Conservation (phyloP, 2,888 invertebrate species). For the Deilephila porcellus region DNA sequence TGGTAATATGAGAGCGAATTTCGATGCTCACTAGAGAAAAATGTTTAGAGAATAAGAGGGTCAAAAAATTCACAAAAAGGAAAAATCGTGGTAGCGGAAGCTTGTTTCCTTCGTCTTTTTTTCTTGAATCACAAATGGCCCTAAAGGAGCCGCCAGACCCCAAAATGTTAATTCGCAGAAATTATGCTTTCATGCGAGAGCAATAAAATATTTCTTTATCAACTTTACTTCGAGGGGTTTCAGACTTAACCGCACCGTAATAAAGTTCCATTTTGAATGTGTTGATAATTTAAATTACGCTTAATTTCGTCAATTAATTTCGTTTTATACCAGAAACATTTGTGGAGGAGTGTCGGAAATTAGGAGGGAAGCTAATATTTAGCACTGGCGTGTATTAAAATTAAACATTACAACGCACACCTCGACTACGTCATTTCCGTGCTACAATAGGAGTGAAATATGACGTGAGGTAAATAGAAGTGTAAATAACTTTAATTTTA, state of each 20-base stretch:
- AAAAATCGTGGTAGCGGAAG: not conserved
- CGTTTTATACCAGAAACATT: not conserved
- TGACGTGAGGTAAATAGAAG: too few relatives aligned
- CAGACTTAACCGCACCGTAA: not conserved
- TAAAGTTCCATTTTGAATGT: slow-evolving; percentile 4
- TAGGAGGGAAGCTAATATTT: slow-evolving; percentile 1
- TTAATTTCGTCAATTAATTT: too few relatives aligned
- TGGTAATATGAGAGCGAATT: too few relatives aligned
- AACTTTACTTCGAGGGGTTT: not conserved
- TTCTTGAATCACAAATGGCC: not conserved
- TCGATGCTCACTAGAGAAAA: too few relatives aligned
- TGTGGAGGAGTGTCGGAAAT: not conserved
- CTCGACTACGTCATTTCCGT: too few relatives aligned
- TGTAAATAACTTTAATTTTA: too few relatives aligned
- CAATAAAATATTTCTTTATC: slow-evolving; percentile 8
- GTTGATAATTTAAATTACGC: not conserved
- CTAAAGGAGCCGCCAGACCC: not conserved
- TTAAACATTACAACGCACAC: too few relatives aligned
- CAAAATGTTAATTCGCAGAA: not conserved
- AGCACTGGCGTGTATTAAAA: not conserved
- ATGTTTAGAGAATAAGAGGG: too few relatives aligned
- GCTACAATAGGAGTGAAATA: too few relatives aligned
- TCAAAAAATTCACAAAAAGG: too few relatives aligned
- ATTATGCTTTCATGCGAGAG: not conserved
- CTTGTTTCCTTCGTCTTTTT: not conserved